Conservation (phyloP, 2,888 invertebrate species). For the Callyntrura sp. region DNA sequence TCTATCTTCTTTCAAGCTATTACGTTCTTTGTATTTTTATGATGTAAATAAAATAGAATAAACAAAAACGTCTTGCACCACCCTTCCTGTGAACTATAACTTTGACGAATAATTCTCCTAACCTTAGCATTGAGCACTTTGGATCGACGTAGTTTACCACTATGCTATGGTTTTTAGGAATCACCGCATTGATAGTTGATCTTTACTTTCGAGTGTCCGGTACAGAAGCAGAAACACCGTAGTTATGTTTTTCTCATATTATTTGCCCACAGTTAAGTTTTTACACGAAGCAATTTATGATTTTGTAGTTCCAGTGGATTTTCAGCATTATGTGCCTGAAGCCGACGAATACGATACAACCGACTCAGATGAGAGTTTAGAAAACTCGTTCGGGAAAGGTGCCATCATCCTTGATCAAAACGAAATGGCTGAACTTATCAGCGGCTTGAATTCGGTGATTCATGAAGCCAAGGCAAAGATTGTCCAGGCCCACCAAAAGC, state of each 20-base stretch:
- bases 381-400: not conserved
- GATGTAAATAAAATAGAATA: too few relatives aligned
- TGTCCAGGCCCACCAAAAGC: too few relatives aligned
- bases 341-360: not conserved
- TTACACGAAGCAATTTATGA: too few relatives aligned
- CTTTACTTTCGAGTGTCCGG: constrained; percentile 24
- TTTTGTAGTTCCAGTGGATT: too few relatives aligned
- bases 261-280: too few relatives aligned
- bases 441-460: not conserved
- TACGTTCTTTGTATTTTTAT: too few relatives aligned
- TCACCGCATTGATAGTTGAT: not conserved
- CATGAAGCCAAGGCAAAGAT: not conserved
- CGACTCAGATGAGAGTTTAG: not conserved
- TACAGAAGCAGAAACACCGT: too few relatives aligned
- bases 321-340: not conserved
- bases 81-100: too few relatives aligned
- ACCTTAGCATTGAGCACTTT: not conserved
- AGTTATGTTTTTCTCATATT: too few relatives aligned
- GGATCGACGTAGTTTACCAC: not conserved
- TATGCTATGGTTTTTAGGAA: constrained; percentile 52
- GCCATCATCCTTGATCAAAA: not conserved
- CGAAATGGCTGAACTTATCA: not conserved
- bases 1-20: too few relatives aligned
- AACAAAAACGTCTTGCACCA: too few relatives aligned
- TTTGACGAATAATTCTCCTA: not conserved